phyloP scores from a whole-genome alignment of 2,888 invertebrate genomes.

The Macrostomum cliftonense region DNA sequence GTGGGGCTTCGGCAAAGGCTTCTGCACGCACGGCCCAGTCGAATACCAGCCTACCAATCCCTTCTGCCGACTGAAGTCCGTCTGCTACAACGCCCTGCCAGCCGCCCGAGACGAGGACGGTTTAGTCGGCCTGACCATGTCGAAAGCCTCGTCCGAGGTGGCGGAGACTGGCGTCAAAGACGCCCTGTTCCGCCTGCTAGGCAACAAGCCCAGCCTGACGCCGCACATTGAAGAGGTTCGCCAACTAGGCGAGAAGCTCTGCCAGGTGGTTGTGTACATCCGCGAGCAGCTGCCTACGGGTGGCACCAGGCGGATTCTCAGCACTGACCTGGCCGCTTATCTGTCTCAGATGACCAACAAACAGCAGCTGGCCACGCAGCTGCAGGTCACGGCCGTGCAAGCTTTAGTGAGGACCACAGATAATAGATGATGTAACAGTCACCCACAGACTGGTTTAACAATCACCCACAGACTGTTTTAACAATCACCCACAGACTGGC shows the following conservation, averaged over 20 bases:
- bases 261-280: constrained; percentile 56
- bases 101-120: constrained; percentile 74
- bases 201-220: constrained; percentile 62
- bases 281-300: constrained; percentile 50
- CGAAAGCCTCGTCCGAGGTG: constrained; percentile 59
- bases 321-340: constrained; percentile 31
- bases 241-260: constrained; percentile 54
- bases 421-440: no score
- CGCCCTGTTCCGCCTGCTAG: constrained; percentile 41
- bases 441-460: no score
- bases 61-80: constrained; percentile 76
- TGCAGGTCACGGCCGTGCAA: constrained; percentile 51
- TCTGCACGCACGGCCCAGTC: constrained; percentile 48
- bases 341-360: constrained; percentile 51
- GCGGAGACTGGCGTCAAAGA: constrained; percentile 50
- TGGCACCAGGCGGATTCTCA: constrained; percentile 30
- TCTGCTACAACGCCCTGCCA: constrained; percentile 73
- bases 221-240: constrained; percentile 59
- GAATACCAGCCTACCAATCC: constrained; percentile 72
- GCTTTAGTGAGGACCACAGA: constrained; percentile 2
- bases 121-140: constrained; percentile 62
- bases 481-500: no score
- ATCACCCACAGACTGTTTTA: no score
- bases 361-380: constrained; percentile 48
- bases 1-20: constrained; percentile 44